phyloP scores from a whole-genome alignment of 2,888 invertebrate genomes.

The Catotricha subobsoleta region DNA sequence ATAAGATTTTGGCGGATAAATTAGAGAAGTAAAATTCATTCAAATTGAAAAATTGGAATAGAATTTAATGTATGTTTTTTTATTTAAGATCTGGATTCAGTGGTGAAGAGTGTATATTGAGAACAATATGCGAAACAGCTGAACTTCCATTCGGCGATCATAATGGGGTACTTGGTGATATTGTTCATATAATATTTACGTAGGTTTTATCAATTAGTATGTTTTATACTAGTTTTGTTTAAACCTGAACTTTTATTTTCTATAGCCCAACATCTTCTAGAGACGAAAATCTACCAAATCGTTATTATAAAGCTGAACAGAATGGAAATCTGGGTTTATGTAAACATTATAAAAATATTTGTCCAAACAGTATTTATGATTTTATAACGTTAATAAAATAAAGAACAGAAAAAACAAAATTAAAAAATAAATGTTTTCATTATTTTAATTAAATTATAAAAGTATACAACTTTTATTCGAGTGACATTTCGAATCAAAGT shows the following conservation, averaged over 20 bases:
- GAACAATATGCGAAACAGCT: constrained; percentile 48
- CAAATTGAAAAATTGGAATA: constrained; percentile 1
- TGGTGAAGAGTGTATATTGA: constrained; percentile 41
- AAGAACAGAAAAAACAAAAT: too few species aligned
- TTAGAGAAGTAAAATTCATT: constrained; percentile 32
- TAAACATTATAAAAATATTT: constrained; percentile 30
- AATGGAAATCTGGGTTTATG: constrained; percentile 34
- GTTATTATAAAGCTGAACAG: constrained; percentile 38
- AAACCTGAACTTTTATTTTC: constrained; percentile 11
- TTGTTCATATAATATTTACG: constrained; percentile 49
- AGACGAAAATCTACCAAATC: constrained; percentile 34
- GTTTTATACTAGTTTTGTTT: constrained; percentile 6
- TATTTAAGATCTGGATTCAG: constrained; percentile 36
- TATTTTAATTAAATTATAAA: too few species aligned
- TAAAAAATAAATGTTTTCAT: too few species aligned
- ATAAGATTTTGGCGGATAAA: constrained; percentile 35
- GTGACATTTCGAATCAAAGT: too few species aligned
- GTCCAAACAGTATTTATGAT: constrained; percentile 38
- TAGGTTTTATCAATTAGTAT: constrained; percentile 30
- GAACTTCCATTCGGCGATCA: constrained; percentile 33
- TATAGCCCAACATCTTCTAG: constrained; percentile 42
- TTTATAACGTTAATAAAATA: constrained; percentile 29
- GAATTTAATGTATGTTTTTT: too few species aligned
- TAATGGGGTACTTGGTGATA: constrained; percentile 47
- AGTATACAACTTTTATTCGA: too few species aligned